Conservation (phyloP, 2,888 invertebrate species). For the Frankliniella intonsa region DNA sequence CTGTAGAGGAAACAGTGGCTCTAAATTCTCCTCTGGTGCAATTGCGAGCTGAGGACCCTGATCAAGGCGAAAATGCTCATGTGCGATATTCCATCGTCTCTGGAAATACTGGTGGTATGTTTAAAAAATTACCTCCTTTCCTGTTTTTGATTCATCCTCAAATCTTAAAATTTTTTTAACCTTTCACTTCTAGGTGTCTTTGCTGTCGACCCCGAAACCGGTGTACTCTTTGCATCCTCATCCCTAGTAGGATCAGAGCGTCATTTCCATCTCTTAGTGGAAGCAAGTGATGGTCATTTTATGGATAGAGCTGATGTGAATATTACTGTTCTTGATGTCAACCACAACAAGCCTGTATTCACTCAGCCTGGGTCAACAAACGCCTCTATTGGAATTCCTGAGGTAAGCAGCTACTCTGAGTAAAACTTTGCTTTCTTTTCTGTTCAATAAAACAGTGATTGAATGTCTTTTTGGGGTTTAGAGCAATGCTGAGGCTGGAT, state of each 20-base stretch:
- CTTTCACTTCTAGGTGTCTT: slow-evolving; percentile 60
- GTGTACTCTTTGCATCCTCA: slow-evolving; percentile 74
- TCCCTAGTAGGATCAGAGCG: slow-evolving; percentile 62
- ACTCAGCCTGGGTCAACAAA: slow-evolving; percentile 70
- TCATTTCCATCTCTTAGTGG: slow-evolving; percentile 55
- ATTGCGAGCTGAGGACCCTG: slow-evolving; percentile 72
- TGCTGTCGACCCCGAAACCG: slow-evolving; percentile 66
- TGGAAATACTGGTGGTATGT: slow-evolving; percentile 59
- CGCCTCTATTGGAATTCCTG: slow-evolving; percentile 74
- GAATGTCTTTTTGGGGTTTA: slow-evolving; percentile 38
- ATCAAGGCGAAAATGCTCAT: slow-evolving; percentile 71
- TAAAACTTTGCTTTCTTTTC: not conserved
- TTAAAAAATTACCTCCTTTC: not conserved
- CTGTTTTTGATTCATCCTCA: not conserved
- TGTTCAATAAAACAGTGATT: not conserved
- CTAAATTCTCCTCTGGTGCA: slow-evolving; percentile 77
- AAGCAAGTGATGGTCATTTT: slow-evolving; percentile 71
- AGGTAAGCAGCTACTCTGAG: slow-evolving; percentile 54
- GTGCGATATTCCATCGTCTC: slow-evolving; percentile 67
- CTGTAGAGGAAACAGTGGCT: slow-evolving; percentile 77
- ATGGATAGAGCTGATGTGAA: slow-evolving; percentile 66
- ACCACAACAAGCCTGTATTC: slow-evolving; percentile 77
- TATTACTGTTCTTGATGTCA: slow-evolving; percentile 72
- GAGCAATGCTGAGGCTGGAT: slow-evolving; percentile 68
- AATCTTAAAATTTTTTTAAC: slow-evolving; percentile 40